Percentiles rank a stretch among this genome's conserved stretches.
These are phyloP conservation scores for Henricia sp. DNA, from an alignment of 53 echinoderm and acorn worm species.

Conservation along the genomic window DNA sequence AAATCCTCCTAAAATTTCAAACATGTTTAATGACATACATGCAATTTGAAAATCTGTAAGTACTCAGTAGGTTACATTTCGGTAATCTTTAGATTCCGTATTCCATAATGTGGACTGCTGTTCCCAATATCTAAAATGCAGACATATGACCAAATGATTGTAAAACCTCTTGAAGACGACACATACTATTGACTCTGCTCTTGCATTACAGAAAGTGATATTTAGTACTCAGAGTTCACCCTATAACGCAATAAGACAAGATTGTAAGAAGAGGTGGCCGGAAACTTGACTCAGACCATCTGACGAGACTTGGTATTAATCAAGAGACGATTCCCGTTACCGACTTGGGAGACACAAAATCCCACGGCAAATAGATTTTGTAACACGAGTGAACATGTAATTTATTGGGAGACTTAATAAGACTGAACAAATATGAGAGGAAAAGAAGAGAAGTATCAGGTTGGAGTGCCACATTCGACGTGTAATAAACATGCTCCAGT, in stretches of 20 bases:
- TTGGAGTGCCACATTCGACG: too few species aligned
- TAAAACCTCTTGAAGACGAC: neutral
- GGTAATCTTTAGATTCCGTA: too few species aligned
- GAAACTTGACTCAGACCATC: neutral
- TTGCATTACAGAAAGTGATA: neutral
- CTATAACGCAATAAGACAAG: neutral
- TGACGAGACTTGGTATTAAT: constrained; percentile 2
- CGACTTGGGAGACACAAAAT: neutral
- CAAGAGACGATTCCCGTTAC: neutral
- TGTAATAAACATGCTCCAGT: too few species aligned
- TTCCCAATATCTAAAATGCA: too few species aligned
- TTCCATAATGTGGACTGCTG: too few species aligned
- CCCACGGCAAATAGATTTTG: constrained; percentile 24
- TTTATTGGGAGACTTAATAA: neutral
- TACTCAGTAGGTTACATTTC: too few species aligned
- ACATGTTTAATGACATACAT: too few species aligned
- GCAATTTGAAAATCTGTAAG: too few species aligned
- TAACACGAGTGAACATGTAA: constrained; percentile 25
- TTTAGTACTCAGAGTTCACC: neutral
- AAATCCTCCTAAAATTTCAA: too few species aligned
- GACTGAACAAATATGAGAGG: too few species aligned
- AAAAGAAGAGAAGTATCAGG: too few species aligned
- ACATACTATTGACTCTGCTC: neutral
- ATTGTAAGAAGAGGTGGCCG: neutral
- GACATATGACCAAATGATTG: too few species aligned